Base-by-base conservation (phyloP, 2,797 vertebrate genomes). In the Remorina albescens region DNA sequence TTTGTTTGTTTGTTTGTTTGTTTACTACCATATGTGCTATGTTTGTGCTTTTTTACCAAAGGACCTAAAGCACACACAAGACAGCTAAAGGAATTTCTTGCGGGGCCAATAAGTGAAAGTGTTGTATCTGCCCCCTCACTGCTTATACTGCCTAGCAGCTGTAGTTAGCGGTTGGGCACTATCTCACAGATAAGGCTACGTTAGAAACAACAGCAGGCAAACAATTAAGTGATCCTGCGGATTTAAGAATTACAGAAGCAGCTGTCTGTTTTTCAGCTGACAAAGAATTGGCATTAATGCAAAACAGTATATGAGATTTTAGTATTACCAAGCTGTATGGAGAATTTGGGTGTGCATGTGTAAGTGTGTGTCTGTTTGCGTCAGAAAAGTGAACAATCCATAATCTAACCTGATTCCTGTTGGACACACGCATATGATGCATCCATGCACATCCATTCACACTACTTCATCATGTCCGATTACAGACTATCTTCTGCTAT, bases 91-190 rank as follows among this genome's bases (percentile, higher is more conserved):
- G 50, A 84, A 75, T 64, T 74, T 83, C 79, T 77, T 34, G 58
- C 11, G 53, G 79, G 70, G 58, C 44, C 58, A 78, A 80, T 85
- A 86, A 86, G 87, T 78, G 66, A 78, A 56, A 57, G 76, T 62
- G 65, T 67, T 81, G 71, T 74, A 68, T 83, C 87, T 81, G 32
- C 79, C 80, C 55, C 67, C 56, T 84, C 74, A 57, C 65, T 86
- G 79, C 36, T 83, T 91, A 87, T 85, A 86, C 68, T 73, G 37
- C 75, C 32, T 51, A 69, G 80, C 80, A 88, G 80, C 77, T 89
- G 84, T 54, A 80, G 58, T 72, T 79, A 55, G 82, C 86, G 86
- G 67, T 68, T 74, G 82, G 86, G 47, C 23, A 68, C 76, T 44
- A 60, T 83, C 37, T 74, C 70, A 73, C 66, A 71, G 47, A 78